Evolutionary conservation across 1,140 invertebrate species (phyloP), one percentile per base, ranked within the genome.

Genomic region (Bombus terrestris): DNA sequence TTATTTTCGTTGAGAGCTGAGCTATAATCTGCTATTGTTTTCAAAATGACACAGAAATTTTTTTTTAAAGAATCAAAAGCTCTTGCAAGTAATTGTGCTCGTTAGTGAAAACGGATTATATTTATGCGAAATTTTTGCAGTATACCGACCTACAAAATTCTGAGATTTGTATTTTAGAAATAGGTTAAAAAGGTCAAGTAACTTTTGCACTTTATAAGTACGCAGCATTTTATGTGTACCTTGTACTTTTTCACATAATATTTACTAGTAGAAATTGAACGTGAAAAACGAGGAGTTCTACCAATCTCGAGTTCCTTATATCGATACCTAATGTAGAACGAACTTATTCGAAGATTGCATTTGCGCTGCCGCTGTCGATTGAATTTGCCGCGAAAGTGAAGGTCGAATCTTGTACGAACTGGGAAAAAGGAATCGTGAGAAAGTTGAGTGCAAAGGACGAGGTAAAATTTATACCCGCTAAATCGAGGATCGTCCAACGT

Each of bases 401-500:
- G 47, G 35, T 53, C n/a, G 71, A 62, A n/a, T 18, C 41, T 32
- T 22, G 41, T 35, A 9, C 9, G 32, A 22, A 43, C 1, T 13
- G n/a, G 32, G 35, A 35, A 71, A 81, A 75, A 81, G 53, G 22
- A 47, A 32, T 3, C 13, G 18, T 39, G 4, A 47, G 25, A 12
- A 66, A 53, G n/a, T 22, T 28, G 69, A 39, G 32, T 15, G 57
- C 13, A 57, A 77, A 59, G 74, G 41, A 53, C 76, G 62, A 18
- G 73, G 59, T 43, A 39, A 82, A 89, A 90, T 89, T 89, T 90
- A 87, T 87, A 85, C 82, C 18, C 71, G 75, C 32, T 87, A 87
- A 90, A 90, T 90, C 85, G 88, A 53, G 71, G 82, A 59, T 87
- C 83, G 88, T 64, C 53, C 77, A n/a, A 81, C 75, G 85, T n/a